Evolutionary conservation across 2,888 invertebrate species (phyloP), one percentile per base, ranked within the genome.

Genomic region (Bhutanitis thaidina): DNA sequence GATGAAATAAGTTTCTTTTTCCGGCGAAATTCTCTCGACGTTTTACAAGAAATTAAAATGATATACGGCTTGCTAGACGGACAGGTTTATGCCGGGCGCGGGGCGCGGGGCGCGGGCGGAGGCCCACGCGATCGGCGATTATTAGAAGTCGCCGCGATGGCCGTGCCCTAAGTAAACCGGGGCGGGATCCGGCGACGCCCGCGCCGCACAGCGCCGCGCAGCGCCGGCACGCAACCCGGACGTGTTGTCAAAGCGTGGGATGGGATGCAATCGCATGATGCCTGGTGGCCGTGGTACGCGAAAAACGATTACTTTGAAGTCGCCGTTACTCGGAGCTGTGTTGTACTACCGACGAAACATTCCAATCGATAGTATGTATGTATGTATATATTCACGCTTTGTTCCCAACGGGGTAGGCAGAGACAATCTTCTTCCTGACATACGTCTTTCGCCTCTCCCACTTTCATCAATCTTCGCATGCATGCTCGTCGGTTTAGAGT

Each of bases 21-120:
- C 29, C 12, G 16, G 9, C 4, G 25, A n/a, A 15, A 14, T 12
- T 38, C 12, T 30, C 15, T 8, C 3, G 10, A 13, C 30, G 30
- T 46, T 30, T 10, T 37, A 46, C 46, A 32, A 14, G 30, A 32
- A 46, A 16, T 30, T n/a, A 30, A 38, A 46, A 38, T 46, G 37
- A 46, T 27, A 25, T 27, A 40, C 46, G 12, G 30, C 12, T 10
- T 3, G 37, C 14, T 4, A 20, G 30, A 30, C 30, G 12, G 40
- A 40, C 27, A 16, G 27, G 46, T 46, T 38, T 37, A 27, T 38
- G 30, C 7, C 30, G 27, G 9, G 13, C 15, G 14, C 37, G 29
- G 7, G 16, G 20, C 30, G 29, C 46, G 12, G 30, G 15, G 12
- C 29, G 7, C 29, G 20, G 16, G 29, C 46, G 12, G 30, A n/a